Evolutionary conservation across 2,113 vertebrate genomes (phyloP), one percentile per base, ranked within the genome.

Genomic region (Forbesichthys papilliferus): DNA sequence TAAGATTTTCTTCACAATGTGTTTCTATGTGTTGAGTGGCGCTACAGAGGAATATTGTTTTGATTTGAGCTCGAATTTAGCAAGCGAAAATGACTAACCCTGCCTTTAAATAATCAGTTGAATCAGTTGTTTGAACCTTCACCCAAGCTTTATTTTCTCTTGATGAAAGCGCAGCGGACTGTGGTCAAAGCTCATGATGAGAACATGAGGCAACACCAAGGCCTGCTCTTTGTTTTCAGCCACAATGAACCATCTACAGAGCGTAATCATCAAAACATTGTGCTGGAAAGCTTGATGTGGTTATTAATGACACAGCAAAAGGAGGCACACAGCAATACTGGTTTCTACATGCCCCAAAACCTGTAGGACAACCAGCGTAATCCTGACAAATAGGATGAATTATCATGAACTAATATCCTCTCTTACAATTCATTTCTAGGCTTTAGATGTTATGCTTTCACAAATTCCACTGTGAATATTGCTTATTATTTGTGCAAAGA

Each of bases 231-330:
- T 67, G 53, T 34, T 42, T 53, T 76, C 64, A 34, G 48, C 66
- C 73, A 73, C 8, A 4, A 65, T 61, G 68, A 80, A n/a, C 60
- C 61, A 83, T 76, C 77, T 48, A 67, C 54, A 20, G 67, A 79
- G 73, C 58, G 75, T 64, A 68, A 52, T 52, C 49, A 10, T 52
- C 7, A 42, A 42, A 42, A 42, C 36, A 52, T 14, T 12, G 66
- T 74, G 64, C 3, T 9, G 34, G 34, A 51, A 18, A 33, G 54
- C 73, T 68, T 80, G 69, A 76, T 75, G 61, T 68, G 58, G 46
- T 55, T 82, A 83, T 55, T 82, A 83, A 84, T 84, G 78, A 86
- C 68, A 80, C 80, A 79, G 69, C 71, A 57, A 63, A 72, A 68
- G 52, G 51, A 61, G 62, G 49, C 57, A 68, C 48, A 61, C 14